These are phyloP conservation scores for Charanyca ferruginea DNA, from an alignment of 2,888 invertebrate genomes.

Conservation along the genomic window DNA sequence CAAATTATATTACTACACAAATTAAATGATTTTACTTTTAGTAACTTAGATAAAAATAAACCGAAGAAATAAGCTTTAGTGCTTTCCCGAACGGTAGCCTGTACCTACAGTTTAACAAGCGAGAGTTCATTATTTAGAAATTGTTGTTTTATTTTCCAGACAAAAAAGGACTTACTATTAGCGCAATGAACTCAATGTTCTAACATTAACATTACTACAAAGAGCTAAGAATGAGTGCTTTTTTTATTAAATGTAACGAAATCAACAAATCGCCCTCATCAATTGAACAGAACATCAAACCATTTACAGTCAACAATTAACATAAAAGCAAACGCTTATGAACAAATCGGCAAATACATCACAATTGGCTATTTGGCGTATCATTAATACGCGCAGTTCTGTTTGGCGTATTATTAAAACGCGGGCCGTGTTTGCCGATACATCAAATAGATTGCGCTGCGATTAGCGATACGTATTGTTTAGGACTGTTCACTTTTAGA, in stretches of 20 bases:
- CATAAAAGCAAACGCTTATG: slow-evolving; percentile 58
- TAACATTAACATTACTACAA: neutral
- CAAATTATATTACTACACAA: no score
- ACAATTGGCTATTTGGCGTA: slow-evolving; percentile 42
- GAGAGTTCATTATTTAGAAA: no score
- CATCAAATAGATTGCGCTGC: slow-evolving; percentile 57
- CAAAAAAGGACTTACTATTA: neutral
- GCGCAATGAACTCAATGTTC: neutral
- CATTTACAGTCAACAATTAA: slow-evolving; percentile 53
- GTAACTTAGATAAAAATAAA: no score
- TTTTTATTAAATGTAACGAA: neutral
- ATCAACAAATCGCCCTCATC: neutral
- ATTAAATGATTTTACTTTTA: no score
- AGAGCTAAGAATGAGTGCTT: neutral
- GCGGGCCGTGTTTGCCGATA: slow-evolving; percentile 47
- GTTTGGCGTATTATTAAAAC: slow-evolving; percentile 59
- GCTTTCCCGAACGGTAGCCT: no score
- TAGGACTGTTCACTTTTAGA: slow-evolving; percentile 35
- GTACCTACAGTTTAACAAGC: no score
- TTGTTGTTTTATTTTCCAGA: neutral
- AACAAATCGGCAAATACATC: slow-evolving; percentile 59
- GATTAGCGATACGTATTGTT: slow-evolving; percentile 52
- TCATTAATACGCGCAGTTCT: slow-evolving; percentile 44
- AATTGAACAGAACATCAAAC: slow-evolving; percentile 22
- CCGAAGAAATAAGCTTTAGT: no score